Evolutionary conservation across 2,113 vertebrate genomes (phyloP), one percentile per base, ranked within the genome.

Genomic region (Girardinichthys multiradiatus): DNA sequence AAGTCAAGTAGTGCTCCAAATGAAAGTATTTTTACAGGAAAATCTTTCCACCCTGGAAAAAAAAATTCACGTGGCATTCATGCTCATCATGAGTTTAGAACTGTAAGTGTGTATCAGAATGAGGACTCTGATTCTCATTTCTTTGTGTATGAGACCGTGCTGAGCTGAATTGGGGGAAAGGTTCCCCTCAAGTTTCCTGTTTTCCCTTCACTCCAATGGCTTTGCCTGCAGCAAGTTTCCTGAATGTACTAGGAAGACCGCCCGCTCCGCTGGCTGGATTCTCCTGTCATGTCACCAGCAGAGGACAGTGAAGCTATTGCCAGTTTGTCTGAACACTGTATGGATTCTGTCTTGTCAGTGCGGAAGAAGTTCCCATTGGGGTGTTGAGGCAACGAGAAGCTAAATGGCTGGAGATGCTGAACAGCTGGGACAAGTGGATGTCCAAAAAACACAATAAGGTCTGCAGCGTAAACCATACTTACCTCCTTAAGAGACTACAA

Each of bases 361-460:
- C 92, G 62, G 96, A 95, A 84, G 94, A 96, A 78, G 82, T 99
- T n/a, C 96, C 97, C 7, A 86, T 91, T 66, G 96, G 96, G 35
- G 96, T 98, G 75, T 90, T 99, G 65, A 94, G 98, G 83, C 96
- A 98, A 79, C 94, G 98, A 28, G 98, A 99, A 83, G 94, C 92
- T 59, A 99, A 99, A 65, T 99, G 98, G 98, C 94, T 99, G 92
- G 98, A 99, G 67, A 99, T 99, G 98, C 96, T 99, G 61, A 96
- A 96, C 94, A 97, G 91, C 93, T 99, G 98, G 98, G 98, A 99
- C 93, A 99, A 98, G 65, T 99, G 97, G 97, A 99, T 99, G 98
- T 96, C 96, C 76, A 99, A 99, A 86, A 97, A 95, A 75, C 97
- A 99, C 94, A 99, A 96, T 83, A 99, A 98, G 96, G 98, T 98